Base-by-base conservation (phyloP, 1,140 invertebrate genomes). In the Drosophila sulfurigaster region DNA sequence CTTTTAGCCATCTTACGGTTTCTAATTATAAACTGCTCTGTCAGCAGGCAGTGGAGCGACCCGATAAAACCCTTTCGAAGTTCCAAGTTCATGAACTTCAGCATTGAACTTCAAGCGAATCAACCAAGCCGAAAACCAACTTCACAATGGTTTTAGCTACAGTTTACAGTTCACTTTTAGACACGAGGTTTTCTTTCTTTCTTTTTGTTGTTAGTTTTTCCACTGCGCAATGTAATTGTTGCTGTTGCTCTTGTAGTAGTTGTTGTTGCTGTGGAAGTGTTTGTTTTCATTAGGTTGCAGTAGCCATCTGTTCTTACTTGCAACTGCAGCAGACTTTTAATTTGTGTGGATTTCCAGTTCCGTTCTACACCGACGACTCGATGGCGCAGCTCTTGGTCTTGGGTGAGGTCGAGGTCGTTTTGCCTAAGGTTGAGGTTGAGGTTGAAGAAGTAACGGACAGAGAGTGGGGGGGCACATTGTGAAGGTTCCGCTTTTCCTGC, bases 11-110 rank as follows among this genome's bases (percentile, higher is more conserved):
- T 65, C 46, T 78, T 78, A 74, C 65, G 75, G 41, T 82, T 87
- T 87, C 83, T 87, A 87, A 87, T 87, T 87, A 87, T 83, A 88
- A 88, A 88, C 85, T 83, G 85, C 85, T 80, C 78, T 60, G 85
- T 88, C 85, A 88, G 83, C 81, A 78, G 71, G 43, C 52, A 68
- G 54, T 49, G 54, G 48, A 58, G 63, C 46, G 32, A 62, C 32
- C 60, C 38, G 59, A 15, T 51, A 75, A 25, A 85, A 85, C 73
- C 80, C 78, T 72, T 75, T 51, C 57, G 15, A 72, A 89, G 65
- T 81, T 73, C 67, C 83, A 88, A 88, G 85, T 88, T 88, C 83
- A 89, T 88, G 83, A 88, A 88, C 83, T 88, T 88, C 80, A 81
- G 78, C 85, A 89, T 88, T 88, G 83, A 88, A 88, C 83, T 87